Evolutionary conservation across 2,888 invertebrate species (phyloP), one percentile per base, ranked within the genome.

Genomic region (Graphium colonna): DNA sequence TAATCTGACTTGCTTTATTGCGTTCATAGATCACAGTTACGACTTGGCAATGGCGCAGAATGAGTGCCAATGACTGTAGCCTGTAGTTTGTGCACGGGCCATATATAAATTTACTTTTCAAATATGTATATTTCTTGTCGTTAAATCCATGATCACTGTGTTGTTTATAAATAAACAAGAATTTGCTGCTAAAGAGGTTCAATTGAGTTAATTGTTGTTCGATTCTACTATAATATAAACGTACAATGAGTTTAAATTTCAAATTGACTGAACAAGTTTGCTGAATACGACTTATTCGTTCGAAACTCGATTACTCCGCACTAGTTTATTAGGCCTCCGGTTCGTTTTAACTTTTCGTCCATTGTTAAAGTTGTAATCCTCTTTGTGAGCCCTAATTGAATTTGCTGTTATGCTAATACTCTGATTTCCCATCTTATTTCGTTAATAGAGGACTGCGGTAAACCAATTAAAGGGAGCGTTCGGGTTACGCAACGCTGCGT

Each of bases 281-380:
- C 72, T 74, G 75, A 73, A 72, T 71, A 71, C 73, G 75, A 33
- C n/a, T 36, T 36, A 36, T 79, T 80, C 77, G 76, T 84, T 80
- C 73, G 79, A 80, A 80, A 81, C 87, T 82, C 82, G 86, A 88
- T 87, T 85, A 85, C 82, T 81, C 81, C 71, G 79, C 73, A 79
- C 72, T 86, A 86, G 87, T 86, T 86, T 76, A 77, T 75, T 75
- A 78, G 76, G 74, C 73, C 75, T 75, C 79, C 69, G 77, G 75
- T 78, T 77, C 69, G 77, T 76, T 78, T 77, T 73, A 85, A 88
- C 85, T 85, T 87, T 82, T 76, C 81, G 79, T 77, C 84, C 83
- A 86, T 85, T 87, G 85, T 88, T 84, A 87, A 89, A 88, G 87
- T 88, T 88, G 84, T 89, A 88, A 89, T 89, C 87, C 88, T 87